These are phyloP conservation scores for Pseudomugil gertrudae DNA, from an alignment of 2,797 vertebrate genomes.

Conservation along the genomic window DNA sequence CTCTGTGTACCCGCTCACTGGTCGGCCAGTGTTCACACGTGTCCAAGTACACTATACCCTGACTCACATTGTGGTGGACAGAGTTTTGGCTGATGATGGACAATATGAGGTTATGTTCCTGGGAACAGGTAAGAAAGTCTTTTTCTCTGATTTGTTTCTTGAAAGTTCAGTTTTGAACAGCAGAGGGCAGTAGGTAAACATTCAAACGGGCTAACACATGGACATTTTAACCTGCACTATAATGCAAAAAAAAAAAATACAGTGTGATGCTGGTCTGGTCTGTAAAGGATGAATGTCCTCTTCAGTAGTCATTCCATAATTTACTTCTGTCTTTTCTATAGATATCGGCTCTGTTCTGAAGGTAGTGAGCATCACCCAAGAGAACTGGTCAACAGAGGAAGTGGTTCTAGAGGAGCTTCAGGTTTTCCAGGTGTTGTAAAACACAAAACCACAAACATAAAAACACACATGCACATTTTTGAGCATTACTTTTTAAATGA, in stretches of 20 bases:
- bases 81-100: slow-evolving; percentile 93
- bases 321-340: slow-evolving; percentile 51
- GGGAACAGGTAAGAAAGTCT: slow-evolving; percentile 88
- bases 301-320: not conserved
- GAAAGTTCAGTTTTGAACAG: slow-evolving; percentile 46
- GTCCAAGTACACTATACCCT: slow-evolving; percentile 91
- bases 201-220: not conserved
- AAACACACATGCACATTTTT: not conserved
- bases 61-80: slow-evolving; percentile 94
- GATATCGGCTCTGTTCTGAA: slow-evolving; percentile 92
- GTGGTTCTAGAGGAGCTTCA: slow-evolving; percentile 95
- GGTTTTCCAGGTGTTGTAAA: slow-evolving; percentile 88
- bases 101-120: slow-evolving; percentile 97
- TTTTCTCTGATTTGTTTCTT: not conserved
- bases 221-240: not conserved
- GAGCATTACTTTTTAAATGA: not conserved
- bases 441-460: slow-evolving; percentile 11
- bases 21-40: slow-evolving; percentile 89
- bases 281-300: not conserved
- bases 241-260: not conserved
- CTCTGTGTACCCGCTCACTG: slow-evolving; percentile 84
- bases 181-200: slow-evolving; percentile 64
- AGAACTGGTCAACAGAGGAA: slow-evolving; percentile 93
- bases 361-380: slow-evolving; percentile 94
- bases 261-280: not conserved